phyloP scores from a whole-genome alignment of 2,888 invertebrate species.

The Atethmia centrago region DNA sequence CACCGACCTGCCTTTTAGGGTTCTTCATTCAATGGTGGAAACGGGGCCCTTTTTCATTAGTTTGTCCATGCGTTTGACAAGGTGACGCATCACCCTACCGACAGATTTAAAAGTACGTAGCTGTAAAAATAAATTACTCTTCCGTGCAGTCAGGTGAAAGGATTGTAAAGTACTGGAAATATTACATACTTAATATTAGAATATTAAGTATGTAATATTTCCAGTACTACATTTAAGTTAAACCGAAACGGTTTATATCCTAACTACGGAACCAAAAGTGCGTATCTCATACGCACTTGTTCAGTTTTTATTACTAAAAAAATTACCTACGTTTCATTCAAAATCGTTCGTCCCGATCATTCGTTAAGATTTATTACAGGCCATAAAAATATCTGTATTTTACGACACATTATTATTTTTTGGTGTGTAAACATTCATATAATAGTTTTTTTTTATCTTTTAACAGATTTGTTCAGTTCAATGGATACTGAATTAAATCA shows the following conservation, averaged over 20 bases:
- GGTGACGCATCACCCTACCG: background rate
- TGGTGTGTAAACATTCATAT: constrained; percentile 46
- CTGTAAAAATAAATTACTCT: background rate
- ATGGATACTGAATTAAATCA: constrained; percentile 37
- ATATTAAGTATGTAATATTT: no score
- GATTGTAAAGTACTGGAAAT: background rate
- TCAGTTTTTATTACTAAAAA: constrained; percentile 61
- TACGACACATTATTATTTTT: constrained; percentile 54
- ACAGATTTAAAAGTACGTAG: background rate
- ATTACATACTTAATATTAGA: background rate
- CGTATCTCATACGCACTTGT: background rate
- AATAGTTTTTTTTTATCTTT: constrained; percentile 39
- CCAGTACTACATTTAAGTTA: no score
- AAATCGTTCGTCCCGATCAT: constrained; percentile 65
- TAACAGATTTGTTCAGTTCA: constrained; percentile 40
- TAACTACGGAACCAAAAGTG: constrained; percentile 26
- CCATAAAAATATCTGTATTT: constrained; percentile 55
- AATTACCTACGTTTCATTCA: constrained; percentile 65
- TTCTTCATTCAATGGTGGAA: constrained; percentile 10
- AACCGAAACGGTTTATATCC: background rate
- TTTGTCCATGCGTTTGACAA: background rate
- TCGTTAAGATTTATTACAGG: constrained; percentile 70
- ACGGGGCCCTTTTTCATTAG: background rate
- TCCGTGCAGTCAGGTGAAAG: background rate
- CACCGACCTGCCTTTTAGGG: constrained; percentile 65